These are phyloP conservation scores for Caradrina kadenii DNA, from an alignment of 2,888 invertebrate genomes.

Conservation along the genomic window DNA sequence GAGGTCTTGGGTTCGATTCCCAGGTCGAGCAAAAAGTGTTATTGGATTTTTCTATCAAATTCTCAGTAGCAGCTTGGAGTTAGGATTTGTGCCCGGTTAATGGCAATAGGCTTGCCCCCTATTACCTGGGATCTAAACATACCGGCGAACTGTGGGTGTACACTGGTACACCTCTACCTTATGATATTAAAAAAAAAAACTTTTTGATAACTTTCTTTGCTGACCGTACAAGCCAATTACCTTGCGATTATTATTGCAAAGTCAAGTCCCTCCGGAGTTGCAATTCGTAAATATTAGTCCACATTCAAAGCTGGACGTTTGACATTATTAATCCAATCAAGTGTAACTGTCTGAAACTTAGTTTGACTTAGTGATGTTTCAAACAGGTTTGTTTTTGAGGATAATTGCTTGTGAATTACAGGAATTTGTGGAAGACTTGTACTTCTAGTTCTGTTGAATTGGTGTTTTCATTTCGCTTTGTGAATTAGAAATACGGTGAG, in stretches of 20 bases:
- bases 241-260: constrained; percentile 61
- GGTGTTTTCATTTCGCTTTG: constrained; percentile 39
- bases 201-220: neutral
- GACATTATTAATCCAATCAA: constrained; percentile 62
- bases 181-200: too few relatives aligned
- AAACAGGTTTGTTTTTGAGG: constrained; percentile 63
- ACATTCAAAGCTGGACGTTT: constrained; percentile 55
- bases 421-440: constrained; percentile 34
- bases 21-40: too few relatives aligned
- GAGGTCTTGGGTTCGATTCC: too few relatives aligned
- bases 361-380: constrained; percentile 61
- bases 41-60: too few relatives aligned
- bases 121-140: too few relatives aligned
- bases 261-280: constrained; percentile 41
- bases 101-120: too few relatives aligned
- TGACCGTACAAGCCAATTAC: constrained; percentile 52
- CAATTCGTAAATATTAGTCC: constrained; percentile 62
- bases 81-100: too few relatives aligned
- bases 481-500: constrained; percentile 40
- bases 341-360: constrained; percentile 55
- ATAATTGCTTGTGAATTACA: constrained; percentile 51
- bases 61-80: too few relatives aligned
- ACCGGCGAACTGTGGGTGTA: too few relatives aligned
- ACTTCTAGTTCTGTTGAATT: constrained; percentile 37
- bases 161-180: too few relatives aligned